Percentiles rank a stretch among this genome's conserved stretches.
phyloP scores from a whole-genome alignment of 2,888 invertebrate genomes.

The Clostera curtula region DNA sequence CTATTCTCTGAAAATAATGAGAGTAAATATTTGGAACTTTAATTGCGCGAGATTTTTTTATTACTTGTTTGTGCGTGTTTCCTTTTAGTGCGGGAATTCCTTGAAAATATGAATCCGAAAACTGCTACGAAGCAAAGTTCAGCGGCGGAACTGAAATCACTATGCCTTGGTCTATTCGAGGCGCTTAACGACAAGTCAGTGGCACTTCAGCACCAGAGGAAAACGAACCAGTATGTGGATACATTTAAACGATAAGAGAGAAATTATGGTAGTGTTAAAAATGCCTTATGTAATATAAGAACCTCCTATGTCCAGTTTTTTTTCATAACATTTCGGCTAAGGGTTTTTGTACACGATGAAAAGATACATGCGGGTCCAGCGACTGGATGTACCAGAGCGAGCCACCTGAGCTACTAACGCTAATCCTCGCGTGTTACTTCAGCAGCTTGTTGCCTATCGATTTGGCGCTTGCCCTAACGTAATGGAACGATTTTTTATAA shows the following conservation, averaged over 20 bases:
- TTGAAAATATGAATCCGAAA: conserved; percentile 76
- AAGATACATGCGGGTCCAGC: too few relatives aligned
- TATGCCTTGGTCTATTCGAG: conserved; percentile 87
- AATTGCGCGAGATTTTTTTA: not conserved
- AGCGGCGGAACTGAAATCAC: conserved; percentile 83
- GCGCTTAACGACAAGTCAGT: conserved; percentile 90
- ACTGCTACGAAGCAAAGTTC: conserved; percentile 61
- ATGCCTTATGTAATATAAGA: not conserved
- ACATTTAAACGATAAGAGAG: not conserved
- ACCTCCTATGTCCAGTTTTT: not conserved
- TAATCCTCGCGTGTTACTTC: too few relatives aligned
- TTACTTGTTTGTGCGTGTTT: conserved; percentile 2
- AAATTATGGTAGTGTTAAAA: not conserved
- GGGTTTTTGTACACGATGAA: too few relatives aligned
- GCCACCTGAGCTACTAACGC: too few relatives aligned
- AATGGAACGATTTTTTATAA: too few relatives aligned
- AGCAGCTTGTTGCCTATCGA: too few relatives aligned
- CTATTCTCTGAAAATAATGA: not conserved
- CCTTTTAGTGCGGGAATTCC: conserved; percentile 81
- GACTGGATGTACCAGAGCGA: too few relatives aligned
- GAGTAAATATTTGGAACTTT: not conserved
- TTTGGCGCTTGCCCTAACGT: too few relatives aligned
- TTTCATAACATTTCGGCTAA: too few relatives aligned
- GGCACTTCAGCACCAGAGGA: conserved; percentile 88
- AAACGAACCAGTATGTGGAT: conserved; percentile 84